Percentiles rank a stretch among this genome's conserved stretches.
Conservation (phyloP, 2,797 vertebrate species). For the Mastacembelus armatus region DNA sequence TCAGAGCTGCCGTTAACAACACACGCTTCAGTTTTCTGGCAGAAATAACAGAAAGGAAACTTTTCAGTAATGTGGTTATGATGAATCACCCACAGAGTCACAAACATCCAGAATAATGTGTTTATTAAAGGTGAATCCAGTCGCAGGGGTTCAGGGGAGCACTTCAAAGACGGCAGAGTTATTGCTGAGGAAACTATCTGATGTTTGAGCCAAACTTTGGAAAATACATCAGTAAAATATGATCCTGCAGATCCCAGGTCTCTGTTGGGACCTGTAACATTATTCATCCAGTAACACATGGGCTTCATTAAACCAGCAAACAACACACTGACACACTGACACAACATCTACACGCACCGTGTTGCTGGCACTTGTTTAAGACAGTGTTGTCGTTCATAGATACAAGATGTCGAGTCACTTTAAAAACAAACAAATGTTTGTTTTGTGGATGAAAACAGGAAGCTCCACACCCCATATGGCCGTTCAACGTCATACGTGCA, state of each 20-base stretch:
- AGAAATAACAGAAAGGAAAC: too few species aligned
- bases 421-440: too few species aligned
- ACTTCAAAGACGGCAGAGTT: neutral
- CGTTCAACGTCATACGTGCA: neutral
- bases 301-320: too few species aligned
- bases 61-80: neutral
- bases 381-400: neutral
- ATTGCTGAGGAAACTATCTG: too few species aligned
- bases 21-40: neutral
- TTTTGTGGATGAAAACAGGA: too few species aligned
- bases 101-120: too few species aligned
- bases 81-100: neutral
- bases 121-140: neutral
- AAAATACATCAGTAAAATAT: neutral
- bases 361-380: neutral
- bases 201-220: too few species aligned
- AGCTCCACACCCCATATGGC: neutral
- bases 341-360: neutral
- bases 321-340: too few species aligned
- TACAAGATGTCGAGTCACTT: too few species aligned
- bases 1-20: slow-evolving; percentile 19
- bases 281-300: too few species aligned
- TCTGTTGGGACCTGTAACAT: too few species aligned
- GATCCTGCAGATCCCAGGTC: neutral
- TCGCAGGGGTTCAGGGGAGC: neutral